Percentiles rank a stretch among this genome's conserved stretches.
Conservation (phyloP, 2,888 invertebrate species). For the Ypsolopha sequella region DNA sequence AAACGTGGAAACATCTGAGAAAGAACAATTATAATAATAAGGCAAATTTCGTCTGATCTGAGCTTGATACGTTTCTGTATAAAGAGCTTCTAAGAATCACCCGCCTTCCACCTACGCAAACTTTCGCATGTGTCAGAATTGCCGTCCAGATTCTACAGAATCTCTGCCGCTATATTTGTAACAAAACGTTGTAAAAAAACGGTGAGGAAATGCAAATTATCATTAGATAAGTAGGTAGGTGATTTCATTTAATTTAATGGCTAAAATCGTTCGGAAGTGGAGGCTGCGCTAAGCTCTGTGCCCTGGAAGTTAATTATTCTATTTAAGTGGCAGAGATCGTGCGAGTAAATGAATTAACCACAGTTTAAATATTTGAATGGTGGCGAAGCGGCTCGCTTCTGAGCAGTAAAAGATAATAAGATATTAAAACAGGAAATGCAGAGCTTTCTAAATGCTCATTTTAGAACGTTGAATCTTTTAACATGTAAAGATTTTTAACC, state of each 20-base stretch:
- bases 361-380: constrained; percentile 11
- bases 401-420: constrained; percentile 15
- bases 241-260: neutral
- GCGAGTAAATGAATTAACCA: constrained; percentile 10
- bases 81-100: no score
- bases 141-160: no score
- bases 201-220: no score
- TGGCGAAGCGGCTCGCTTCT: constrained; percentile 12
- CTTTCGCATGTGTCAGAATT: no score
- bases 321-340: constrained; percentile 7
- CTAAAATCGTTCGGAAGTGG: neutral
- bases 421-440: constrained; percentile 19
- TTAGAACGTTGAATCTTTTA: neutral
- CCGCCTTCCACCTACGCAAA: no score
- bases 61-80: no score
- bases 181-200: no score
- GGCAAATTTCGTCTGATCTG: no score
- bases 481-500: neutral
- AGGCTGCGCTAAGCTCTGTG: neutral
- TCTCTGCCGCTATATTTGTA: no score
- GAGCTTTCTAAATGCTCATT: neutral
- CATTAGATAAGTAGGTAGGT: neutral
- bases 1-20: no score
- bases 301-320: neutral
- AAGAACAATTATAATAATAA: no score